phyloP scores from a whole-genome alignment of 2,888 invertebrate genomes.

The Parnassius apollo region DNA sequence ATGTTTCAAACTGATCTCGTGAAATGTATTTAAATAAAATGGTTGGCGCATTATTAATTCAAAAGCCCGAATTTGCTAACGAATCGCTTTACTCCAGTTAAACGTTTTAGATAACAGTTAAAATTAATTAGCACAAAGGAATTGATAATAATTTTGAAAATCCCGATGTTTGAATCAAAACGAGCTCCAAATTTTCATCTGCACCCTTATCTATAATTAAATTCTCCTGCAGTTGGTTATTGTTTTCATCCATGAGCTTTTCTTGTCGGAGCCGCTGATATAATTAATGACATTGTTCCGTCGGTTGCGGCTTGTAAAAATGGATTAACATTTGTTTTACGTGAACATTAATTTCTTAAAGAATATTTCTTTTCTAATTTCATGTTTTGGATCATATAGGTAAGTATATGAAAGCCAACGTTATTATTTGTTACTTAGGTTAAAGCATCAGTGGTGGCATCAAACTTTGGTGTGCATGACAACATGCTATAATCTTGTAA shows the following conservation, averaged over 20 bases:
- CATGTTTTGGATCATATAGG: too few species aligned
- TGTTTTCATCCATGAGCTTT: constrained; percentile 26
- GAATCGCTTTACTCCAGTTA: constrained; percentile 57
- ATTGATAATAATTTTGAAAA: constrained; percentile 56
- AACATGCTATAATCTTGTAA: too few species aligned
- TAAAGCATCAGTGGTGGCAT: too few species aligned
- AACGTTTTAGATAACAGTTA: constrained; percentile 57
- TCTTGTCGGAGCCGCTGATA: constrained; percentile 20
- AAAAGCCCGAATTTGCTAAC: constrained; percentile 48
- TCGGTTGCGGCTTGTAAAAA: constrained; percentile 18
- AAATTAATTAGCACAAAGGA: constrained; percentile 66
- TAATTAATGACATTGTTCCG: constrained; percentile 22
- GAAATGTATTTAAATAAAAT: constrained; percentile 29
- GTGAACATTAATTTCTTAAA: constrained; percentile 1
- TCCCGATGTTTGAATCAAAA: constrained; percentile 31
- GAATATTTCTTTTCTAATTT: constrained; percentile 3
- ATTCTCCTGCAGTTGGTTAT: constrained; percentile 28
- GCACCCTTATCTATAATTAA: constrained; percentile 30
- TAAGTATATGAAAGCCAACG: too few species aligned
- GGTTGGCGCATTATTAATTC: constrained; percentile 42
- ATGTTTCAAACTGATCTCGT: constrained; percentile 25
- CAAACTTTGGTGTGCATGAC: too few species aligned
- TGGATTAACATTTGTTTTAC: constrained; percentile 15
- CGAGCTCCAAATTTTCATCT: constrained; percentile 29
- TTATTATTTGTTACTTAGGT: too few species aligned